Evolutionary conservation across 2,113 vertebrate genomes (phyloP).

Genomic region (Chaetops frenatus): DNA sequence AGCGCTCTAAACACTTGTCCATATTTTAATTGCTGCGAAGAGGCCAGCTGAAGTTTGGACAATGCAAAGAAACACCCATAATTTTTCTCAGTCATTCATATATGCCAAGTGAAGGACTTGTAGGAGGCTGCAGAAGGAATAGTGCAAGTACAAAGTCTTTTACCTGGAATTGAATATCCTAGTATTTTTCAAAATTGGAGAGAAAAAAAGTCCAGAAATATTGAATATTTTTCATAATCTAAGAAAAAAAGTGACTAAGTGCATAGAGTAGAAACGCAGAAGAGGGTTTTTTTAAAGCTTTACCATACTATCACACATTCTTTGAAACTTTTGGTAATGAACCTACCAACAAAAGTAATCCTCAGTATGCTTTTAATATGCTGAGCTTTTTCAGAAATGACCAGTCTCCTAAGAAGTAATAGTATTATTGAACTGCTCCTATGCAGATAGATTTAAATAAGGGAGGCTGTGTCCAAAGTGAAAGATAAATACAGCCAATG

Average conservation of each 20-base stretch:
- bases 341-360: not conserved
- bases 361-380: not conserved
- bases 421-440: not conserved
- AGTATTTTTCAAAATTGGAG: not conserved
- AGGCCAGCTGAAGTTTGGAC: not conserved
- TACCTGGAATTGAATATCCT: not conserved
- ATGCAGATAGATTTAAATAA: not conserved
- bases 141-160: not conserved
- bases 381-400: not conserved
- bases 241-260: not conserved
- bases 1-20: not conserved
- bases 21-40: not conserved
- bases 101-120: not conserved
- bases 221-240: not conserved
- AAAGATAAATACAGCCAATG: not conserved
- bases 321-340: not conserved
- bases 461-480: not conserved
- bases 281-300: not conserved
- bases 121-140: not conserved
- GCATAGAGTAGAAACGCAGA: not conserved
- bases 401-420: not conserved
- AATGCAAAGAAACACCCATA: not conserved
- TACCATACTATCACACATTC: not conserved
- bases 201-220: not conserved
- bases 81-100: not conserved